A percentile compares a stretch with the other conserved stretches of the same genome.
These are phyloP conservation scores for Hirtodrosophila cameraria DNA, from an alignment of 2,888 invertebrate genomes.

Conservation along the genomic window DNA sequence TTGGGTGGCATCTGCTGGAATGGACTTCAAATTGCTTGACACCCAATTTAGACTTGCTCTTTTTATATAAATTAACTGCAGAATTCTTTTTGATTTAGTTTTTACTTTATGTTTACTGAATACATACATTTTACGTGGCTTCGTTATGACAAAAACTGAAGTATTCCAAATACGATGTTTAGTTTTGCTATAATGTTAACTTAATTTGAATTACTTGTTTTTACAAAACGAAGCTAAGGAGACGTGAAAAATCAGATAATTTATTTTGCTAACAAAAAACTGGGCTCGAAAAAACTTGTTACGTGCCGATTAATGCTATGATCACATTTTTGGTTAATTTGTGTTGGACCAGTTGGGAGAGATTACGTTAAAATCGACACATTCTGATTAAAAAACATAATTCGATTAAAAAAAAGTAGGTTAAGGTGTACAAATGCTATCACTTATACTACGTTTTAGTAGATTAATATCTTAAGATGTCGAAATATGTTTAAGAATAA, in stretches of 20 bases:
- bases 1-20: too few species aligned
- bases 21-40: too few species aligned
- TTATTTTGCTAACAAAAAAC: constrained; percentile 14
- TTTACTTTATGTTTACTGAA: too few species aligned
- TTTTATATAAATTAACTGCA: too few species aligned
- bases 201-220: constrained; percentile 22
- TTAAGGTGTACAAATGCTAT: too few species aligned
- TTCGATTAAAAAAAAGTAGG: background rate
- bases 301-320: constrained; percentile 26
- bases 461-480: too few species aligned
- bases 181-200: constrained; percentile 17
- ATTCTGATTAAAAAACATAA: background rate
- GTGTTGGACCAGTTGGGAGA: constrained; percentile 16
- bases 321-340: constrained; percentile 24
- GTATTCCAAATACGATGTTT: constrained; percentile 27
- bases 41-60: too few species aligned
- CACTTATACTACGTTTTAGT: too few species aligned
- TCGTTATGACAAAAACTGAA: background rate
- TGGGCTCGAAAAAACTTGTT: constrained; percentile 23
- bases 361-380: constrained; percentile 8
- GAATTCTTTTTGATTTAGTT: too few species aligned
- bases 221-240: background rate
- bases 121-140: too few species aligned
- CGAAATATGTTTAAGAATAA: too few species aligned
- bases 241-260: constrained; percentile 16